Evolutionary conservation across 1,140 invertebrate species (phyloP).

Genomic region (Drosophila kohkoa): DNA sequence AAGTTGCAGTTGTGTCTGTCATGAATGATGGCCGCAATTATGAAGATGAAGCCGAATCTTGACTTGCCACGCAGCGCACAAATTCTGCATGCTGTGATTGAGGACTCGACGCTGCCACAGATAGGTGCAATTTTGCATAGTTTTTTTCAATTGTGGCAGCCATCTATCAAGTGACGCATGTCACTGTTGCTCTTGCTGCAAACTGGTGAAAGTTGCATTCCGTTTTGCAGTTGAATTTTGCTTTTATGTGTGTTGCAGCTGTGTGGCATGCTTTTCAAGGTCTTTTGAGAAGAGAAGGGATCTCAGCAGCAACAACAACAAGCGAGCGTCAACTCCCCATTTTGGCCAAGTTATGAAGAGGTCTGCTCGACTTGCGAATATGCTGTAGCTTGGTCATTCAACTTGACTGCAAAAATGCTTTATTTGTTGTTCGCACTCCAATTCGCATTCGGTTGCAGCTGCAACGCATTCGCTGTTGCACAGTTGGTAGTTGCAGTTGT

Average conservation of each 20-base stretch:
- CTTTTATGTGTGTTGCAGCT: constrained; percentile 5
- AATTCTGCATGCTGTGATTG: constrained; percentile 19
- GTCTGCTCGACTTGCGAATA: constrained; percentile 7
- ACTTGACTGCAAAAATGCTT: constrained; percentile 15
- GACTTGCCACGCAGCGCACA: too few relatives aligned
- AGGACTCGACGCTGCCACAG: constrained; percentile 16
- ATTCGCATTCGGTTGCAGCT: constrained; percentile 52
- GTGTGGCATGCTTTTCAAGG: constrained; percentile 71
- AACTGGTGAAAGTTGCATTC: constrained; percentile 72
- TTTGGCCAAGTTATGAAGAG: not conserved
- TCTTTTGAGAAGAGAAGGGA: constrained; percentile 50
- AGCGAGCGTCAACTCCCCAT: not conserved
- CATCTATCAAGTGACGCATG: constrained; percentile 38
- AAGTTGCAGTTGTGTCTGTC: not conserved
- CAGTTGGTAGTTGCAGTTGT: constrained; percentile 19
- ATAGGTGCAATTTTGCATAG: constrained; percentile 49
- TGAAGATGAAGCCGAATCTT: constrained; percentile 5
- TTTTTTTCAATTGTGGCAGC: constrained; percentile 38
- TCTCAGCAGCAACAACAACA: not conserved
- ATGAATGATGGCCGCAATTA: constrained; percentile 17
- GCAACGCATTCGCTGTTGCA: constrained; percentile 23
- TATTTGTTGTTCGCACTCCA: constrained; percentile 39
- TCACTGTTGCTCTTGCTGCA: constrained; percentile 9
- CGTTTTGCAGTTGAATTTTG: constrained; percentile 17
- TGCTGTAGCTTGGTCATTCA: constrained; percentile 52